Percentiles rank a stretch among this genome's conserved stretches.
These are phyloP conservation scores for Clavelina lepadiformis DNA, from an alignment of 23 tunicate genomes.

Conservation along the genomic window DNA sequence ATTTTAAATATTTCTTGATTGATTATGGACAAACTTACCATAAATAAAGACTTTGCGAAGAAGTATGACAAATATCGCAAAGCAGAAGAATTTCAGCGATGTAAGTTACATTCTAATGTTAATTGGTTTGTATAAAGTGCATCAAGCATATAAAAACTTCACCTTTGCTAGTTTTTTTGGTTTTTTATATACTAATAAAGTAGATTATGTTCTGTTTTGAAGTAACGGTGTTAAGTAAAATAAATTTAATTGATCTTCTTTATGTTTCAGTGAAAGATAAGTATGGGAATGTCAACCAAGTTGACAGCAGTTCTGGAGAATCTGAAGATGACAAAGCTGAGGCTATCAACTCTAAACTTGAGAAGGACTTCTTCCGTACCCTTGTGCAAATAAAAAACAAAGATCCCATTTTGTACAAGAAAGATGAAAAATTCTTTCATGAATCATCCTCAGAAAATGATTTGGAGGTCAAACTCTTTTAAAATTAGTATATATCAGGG, in stretches of 20 bases:
- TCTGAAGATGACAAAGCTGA: conserved; percentile 88
- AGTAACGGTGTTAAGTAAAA: conserved; percentile 1
- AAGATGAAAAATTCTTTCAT: conserved; percentile 52
- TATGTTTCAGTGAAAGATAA: conserved; percentile 43
- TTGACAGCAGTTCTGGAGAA: conserved; percentile 27
- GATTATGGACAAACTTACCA: conserved; percentile 46
- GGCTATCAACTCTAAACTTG: conserved; percentile 52
- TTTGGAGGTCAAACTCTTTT: neutral
- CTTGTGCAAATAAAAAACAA: conserved; percentile 52
- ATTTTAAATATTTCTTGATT: neutral
- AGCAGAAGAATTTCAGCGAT: conserved; percentile 71
- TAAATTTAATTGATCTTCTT: neutral
- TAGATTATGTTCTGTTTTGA: too few species aligned
- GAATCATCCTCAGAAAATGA: conserved; percentile 8
- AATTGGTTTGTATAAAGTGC: neutral
- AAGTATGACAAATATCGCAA: conserved; percentile 67
- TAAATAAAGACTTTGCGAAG: conserved; percentile 68
- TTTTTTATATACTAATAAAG: too few species aligned
- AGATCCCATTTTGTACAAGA: conserved; percentile 61
- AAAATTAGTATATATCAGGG: too few species aligned
- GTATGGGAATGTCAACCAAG: conserved; percentile 37
- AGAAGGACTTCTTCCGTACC: conserved; percentile 53
- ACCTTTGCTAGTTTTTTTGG: too few species aligned
- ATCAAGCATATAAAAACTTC: neutral
- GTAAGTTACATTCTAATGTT: too few species aligned